Evolutionary conservation across 2,113 vertebrate species (phyloP).

Genomic region (Tragelaphus scriptus): DNA sequence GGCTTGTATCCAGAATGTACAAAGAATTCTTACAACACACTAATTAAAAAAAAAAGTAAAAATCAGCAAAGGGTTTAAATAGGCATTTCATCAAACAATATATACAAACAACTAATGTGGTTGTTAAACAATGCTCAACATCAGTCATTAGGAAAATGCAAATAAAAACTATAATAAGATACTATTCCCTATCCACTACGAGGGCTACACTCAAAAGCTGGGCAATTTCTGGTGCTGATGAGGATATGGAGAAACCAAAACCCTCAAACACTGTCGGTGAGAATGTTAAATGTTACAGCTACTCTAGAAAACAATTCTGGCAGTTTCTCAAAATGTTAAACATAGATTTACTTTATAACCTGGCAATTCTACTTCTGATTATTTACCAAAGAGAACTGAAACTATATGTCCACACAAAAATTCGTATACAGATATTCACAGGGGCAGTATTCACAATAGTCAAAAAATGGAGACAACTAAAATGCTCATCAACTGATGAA

Average conservation of each 20-base stretch:
- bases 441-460: background rate
- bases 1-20: background rate
- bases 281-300: background rate
- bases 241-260: background rate
- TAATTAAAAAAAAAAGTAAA: background rate
- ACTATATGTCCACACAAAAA: background rate
- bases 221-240: background rate
- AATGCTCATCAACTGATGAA: background rate
- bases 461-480: background rate
- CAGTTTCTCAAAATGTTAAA: slow-evolving; percentile 14
- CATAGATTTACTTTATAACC: background rate
- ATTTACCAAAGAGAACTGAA: slow-evolving; percentile 13
- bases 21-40: background rate
- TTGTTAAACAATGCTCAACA: background rate
- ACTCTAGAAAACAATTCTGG: background rate
- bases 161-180: background rate
- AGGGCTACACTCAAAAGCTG: background rate
- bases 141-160: background rate
- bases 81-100: background rate
- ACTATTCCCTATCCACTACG: background rate
- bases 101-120: background rate
- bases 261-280: background rate
- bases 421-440: background rate
- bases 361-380: background rate
- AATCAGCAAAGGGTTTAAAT: background rate